These are phyloP conservation scores for Ibidorhyncha struthersii DNA, from an alignment of 2,113 vertebrate genomes.

Conservation along the genomic window DNA sequence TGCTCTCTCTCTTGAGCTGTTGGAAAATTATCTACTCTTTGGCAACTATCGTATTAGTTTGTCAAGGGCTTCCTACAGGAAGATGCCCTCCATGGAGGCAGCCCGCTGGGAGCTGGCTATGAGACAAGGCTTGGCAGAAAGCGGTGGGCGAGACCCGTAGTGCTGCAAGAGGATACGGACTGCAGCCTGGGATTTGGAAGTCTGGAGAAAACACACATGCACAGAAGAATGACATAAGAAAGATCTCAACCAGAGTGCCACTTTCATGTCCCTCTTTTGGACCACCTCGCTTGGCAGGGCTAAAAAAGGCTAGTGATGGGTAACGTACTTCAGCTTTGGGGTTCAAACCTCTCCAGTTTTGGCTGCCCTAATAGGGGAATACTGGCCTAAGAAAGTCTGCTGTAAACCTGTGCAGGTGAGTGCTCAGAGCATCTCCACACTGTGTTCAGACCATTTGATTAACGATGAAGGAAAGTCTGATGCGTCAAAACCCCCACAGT, in stretches of 20 bases:
- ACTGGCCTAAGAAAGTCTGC: neutral
- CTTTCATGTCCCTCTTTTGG: neutral
- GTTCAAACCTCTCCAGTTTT: neutral
- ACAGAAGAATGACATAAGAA: neutral
- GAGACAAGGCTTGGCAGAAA: neutral
- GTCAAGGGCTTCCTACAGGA: neutral
- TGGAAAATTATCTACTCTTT: neutral
- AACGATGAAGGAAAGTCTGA: neutral
- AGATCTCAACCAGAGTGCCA: neutral
- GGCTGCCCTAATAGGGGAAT: neutral
- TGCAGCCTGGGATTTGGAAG: neutral
- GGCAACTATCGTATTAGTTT: neutral
- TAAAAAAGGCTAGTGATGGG: neutral
- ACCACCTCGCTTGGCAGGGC: neutral
- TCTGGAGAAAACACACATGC: neutral
- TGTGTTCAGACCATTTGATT: neutral
- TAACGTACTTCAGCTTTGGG: neutral
- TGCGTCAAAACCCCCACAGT: neutral
- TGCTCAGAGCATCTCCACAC: neutral
- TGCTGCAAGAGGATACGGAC: neutral
- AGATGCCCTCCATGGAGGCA: neutral
- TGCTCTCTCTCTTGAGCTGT: neutral
- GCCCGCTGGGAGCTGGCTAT: neutral
- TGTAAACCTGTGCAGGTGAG: neutral
- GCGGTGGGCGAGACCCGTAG: neutral